Conservation (phyloP, 2,113 vertebrate species). For the Merops nubicus region DNA sequence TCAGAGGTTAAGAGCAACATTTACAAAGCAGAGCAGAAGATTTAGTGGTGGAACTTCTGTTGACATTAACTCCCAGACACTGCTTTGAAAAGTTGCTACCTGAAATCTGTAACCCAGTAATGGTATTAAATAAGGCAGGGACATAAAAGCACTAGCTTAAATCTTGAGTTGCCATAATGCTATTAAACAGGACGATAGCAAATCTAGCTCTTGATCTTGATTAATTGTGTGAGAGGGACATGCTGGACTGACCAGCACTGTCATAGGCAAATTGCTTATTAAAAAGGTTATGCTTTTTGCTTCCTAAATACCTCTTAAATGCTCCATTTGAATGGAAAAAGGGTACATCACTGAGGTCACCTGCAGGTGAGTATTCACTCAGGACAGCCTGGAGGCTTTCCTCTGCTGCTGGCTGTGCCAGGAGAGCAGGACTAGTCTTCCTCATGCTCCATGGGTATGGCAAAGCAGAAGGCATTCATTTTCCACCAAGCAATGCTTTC, state of each 20-base stretch:
- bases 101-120: constrained; percentile 29
- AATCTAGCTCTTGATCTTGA: constrained; percentile 1
- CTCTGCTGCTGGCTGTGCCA: neutral
- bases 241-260: neutral
- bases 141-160: constrained; percentile 23
- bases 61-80: neutral
- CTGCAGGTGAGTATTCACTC: neutral
- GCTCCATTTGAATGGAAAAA: neutral
- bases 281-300: constrained; percentile 17
- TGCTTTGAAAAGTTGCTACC: constrained; percentile 36
- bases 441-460: rapidly evolving
- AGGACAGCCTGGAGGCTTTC: neutral
- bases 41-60: neutral
- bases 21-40: neutral
- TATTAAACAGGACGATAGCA: neutral
- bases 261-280: neutral
- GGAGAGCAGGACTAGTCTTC: neutral
- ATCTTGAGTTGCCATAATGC: constrained; percentile 24
- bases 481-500: neutral
- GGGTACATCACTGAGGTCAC: neutral
- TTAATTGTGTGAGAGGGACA: constrained; percentile 21
- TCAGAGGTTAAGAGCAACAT: neutral
- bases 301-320: neutral
- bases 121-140: neutral
- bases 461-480: neutral